A percentile compares a stretch with the other conserved stretches of the same genome.
Conservation (phyloP, 2,888 invertebrate genomes). For the Polia nebulosa region DNA sequence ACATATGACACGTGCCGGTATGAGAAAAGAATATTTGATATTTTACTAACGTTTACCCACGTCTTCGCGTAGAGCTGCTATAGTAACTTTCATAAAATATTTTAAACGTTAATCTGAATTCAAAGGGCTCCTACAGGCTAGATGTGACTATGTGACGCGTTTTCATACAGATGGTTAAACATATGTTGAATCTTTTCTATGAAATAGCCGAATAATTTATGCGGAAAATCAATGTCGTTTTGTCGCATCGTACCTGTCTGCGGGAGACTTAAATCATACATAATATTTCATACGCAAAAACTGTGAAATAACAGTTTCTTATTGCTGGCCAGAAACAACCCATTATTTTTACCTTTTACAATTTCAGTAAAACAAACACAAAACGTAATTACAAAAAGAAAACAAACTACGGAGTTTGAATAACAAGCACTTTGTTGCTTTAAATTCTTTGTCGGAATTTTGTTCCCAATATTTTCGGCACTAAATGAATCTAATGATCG, state of each 20-base stretch:
- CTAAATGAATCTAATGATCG: constrained; percentile 29
- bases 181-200: too few relatives aligned
- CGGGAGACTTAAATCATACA: not conserved
- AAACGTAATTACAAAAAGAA: constrained; percentile 45
- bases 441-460: constrained; percentile 43
- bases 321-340: constrained; percentile 8
- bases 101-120: too few relatives aligned
- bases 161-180: too few relatives aligned
- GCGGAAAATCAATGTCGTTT: too few relatives aligned
- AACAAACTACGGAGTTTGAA: constrained; percentile 48
- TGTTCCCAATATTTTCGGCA: constrained; percentile 30
- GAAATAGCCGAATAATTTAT: too few relatives aligned
- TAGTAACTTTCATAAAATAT: too few relatives aligned
- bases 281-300: not conserved
- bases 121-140: too few relatives aligned
- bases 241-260: not conserved
- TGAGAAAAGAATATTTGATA: too few relatives aligned
- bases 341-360: constrained; percentile 30
- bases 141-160: too few relatives aligned
- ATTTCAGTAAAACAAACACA: constrained; percentile 39
- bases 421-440: constrained; percentile 51
- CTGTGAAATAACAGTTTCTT: constrained; percentile 7
- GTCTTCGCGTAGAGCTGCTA: too few relatives aligned
- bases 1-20: not conserved
- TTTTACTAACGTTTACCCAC: too few relatives aligned